These are phyloP conservation scores for Brotula barbata DNA, from an alignment of 2,797 vertebrate species.

Conservation along the genomic window DNA sequence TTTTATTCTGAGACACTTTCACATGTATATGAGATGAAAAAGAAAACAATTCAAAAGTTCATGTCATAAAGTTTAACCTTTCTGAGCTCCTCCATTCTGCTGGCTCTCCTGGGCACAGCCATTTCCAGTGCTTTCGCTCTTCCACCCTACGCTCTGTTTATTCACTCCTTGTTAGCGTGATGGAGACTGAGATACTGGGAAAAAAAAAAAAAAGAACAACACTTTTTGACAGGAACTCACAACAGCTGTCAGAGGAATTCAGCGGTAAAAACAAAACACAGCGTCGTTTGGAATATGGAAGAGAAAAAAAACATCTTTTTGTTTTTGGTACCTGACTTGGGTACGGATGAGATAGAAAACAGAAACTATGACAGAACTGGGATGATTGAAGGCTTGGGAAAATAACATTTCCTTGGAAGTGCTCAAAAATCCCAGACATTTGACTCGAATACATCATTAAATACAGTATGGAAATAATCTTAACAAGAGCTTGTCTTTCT, in stretches of 20 bases:
- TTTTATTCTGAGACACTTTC: conserved; percentile 18
- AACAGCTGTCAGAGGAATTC: conserved; percentile 75
- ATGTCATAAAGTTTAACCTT: conserved; percentile 64
- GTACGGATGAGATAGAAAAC: conserved; percentile 60
- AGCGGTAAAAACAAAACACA: conserved; percentile 65
- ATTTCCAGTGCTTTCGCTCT: conserved; percentile 31
- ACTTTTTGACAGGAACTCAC: conserved; percentile 72
- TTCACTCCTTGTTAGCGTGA: conserved; percentile 64
- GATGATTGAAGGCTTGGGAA: conserved; percentile 72
- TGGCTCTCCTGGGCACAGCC: conserved; percentile 55
- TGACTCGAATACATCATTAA: conserved; percentile 43
- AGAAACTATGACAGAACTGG: conserved; percentile 73
- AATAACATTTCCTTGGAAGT: conserved; percentile 62
- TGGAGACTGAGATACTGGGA: conserved; percentile 47
- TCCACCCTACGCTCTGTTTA: conserved; percentile 57
- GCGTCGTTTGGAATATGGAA: conserved; percentile 49
- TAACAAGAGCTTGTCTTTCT: conserved; percentile 20
- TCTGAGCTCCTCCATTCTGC: conserved; percentile 31
- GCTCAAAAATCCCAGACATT: conserved; percentile 50
- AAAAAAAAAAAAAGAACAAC: conserved; percentile 45
- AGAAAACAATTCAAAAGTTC: conserved; percentile 38
- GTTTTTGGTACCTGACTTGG: conserved; percentile 68
- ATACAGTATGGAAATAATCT: conserved; percentile 23
- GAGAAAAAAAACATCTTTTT: conserved; percentile 43
- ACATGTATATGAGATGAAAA: conserved; percentile 38